Percentiles rank a stretch among this genome's conserved stretches.
These are phyloP conservation scores for Cenopis cana DNA, from an alignment of 2,888 invertebrate species.

Conservation along the genomic window DNA sequence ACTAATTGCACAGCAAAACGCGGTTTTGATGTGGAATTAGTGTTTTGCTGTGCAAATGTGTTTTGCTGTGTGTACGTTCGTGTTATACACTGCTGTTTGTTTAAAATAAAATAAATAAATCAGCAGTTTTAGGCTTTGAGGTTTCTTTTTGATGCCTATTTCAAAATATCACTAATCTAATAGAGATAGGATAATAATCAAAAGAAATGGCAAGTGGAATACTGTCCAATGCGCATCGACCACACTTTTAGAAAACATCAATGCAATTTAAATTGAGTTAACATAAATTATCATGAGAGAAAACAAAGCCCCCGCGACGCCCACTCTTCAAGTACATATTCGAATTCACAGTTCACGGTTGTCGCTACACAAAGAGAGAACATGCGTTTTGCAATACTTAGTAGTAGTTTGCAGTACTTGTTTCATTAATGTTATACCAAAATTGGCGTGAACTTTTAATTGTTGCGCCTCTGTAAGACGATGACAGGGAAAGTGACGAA, in stretches of 20 bases:
- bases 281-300: slow-evolving; percentile 56
- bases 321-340: slow-evolving; percentile 47
- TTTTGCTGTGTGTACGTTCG: too few species aligned
- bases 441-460: slow-evolving; percentile 52
- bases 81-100: too few species aligned
- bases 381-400: slow-evolving; percentile 39
- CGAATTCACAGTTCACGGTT: slow-evolving; percentile 38
- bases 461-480: slow-evolving; percentile 41
- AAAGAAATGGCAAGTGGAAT: slow-evolving; percentile 1
- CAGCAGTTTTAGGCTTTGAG: too few species aligned
- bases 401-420: slow-evolving; percentile 33
- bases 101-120: too few species aligned
- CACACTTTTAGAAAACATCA: slow-evolving; percentile 18
- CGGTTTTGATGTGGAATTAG: too few species aligned
- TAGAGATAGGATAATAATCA: not conserved
- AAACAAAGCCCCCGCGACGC: slow-evolving; percentile 68
- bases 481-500: slow-evolving; percentile 36
- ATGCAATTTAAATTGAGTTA: slow-evolving; percentile 49
- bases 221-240: not conserved
- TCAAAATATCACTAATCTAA: not conserved
- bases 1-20: too few species aligned
- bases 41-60: too few species aligned
- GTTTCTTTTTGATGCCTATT: too few species aligned
- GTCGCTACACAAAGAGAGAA: slow-evolving; percentile 35
- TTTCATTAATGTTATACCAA: slow-evolving; percentile 53